Base-by-base conservation (phyloP, 2,113 vertebrate species). In the Emydocephalus ijimae region DNA sequence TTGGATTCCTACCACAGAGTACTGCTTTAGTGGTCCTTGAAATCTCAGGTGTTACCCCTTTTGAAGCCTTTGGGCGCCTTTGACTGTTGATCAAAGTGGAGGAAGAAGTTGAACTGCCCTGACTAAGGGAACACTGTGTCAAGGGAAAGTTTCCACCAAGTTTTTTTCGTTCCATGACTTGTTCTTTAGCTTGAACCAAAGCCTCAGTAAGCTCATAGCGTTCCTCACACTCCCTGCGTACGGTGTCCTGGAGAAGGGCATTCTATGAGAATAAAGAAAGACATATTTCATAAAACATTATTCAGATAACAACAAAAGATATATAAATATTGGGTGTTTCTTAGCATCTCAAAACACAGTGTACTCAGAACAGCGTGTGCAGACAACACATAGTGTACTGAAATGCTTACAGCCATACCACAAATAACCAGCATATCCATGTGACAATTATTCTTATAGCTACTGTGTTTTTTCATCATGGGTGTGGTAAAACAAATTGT, bases 221-320 rank as follows among this genome's bases (percentile, higher is more conserved):
- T 95, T 99, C 99, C 96, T 98, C 98, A 92, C 99, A 99, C 97
- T 99, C 99, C 54, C 97, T 97, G 39, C 98, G 98, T 61, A 99
- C 98, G 0, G 98, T 99, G 90, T 99, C 98, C 97, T 98, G 98
- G 92, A 99, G 98, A 88, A 99, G 94, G 4, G 91, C 52, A 18
- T 98, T 99, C 98, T 99, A 96, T 86, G 95, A 97, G 91, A 91
- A 96, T 87, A 97, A 92, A 93, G 50, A 74, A 89, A 89, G 20
- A 12, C 26, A 50, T 64, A 34, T 52, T 91, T 92, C 43, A 85
- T 81, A 10, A 88, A 92, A 69, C 0, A 21, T 86, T 86, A 0
- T 11, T 0, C 18, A 87, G 15, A 24, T 21, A n/a, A 61, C 29
- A 59, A 86, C 52, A 61, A 64, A 34, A 92, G 54, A 64, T 5